Conservation (phyloP, 2,797 vertebrate genomes). For the Clarias platycephalus region DNA sequence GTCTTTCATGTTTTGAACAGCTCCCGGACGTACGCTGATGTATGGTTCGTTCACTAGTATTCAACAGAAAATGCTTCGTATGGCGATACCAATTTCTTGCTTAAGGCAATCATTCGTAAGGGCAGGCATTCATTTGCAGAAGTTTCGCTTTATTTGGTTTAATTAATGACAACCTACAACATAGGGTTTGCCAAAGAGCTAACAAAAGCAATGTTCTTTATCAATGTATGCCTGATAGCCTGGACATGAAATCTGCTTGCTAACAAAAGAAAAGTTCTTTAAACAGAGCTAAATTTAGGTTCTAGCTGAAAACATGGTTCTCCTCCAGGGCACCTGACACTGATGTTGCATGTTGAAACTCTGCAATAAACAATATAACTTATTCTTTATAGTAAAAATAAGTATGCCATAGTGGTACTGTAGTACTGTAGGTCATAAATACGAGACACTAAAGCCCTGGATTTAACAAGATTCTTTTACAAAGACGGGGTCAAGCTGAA, state of each 20-base stretch:
- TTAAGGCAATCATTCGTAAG: too few relatives aligned
- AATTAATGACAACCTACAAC: slow-evolving; percentile 7
- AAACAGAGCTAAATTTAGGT: slow-evolving; percentile 23
- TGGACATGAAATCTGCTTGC: slow-evolving; percentile 3
- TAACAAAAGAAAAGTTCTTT: slow-evolving; percentile 27
- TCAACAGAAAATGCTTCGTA: too few relatives aligned
- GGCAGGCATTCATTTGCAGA: too few relatives aligned
- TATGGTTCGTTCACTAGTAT: too few relatives aligned
- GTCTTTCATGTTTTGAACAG: too few relatives aligned
- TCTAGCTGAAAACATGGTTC: slow-evolving; percentile 12
- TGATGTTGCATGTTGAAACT: neutral
- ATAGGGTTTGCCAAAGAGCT: neutral
- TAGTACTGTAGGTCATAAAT: neutral
- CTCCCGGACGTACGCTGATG: too few relatives aligned
- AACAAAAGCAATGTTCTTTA: slow-evolving; percentile 29
- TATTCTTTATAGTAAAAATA: neutral
- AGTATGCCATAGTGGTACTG: neutral
- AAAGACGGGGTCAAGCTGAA: neutral
- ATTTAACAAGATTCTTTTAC: neutral
- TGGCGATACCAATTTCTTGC: too few relatives aligned
- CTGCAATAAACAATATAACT: slow-evolving; percentile 1
- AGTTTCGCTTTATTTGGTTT: slow-evolving; percentile 19
- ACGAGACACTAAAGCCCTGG: neutral
- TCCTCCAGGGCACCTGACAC: slow-evolving; percentile 1
- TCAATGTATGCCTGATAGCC: neutral